These are phyloP conservation scores for Apodemus sylvaticus DNA, from an alignment of 2,113 vertebrate species.

Conservation along the genomic window DNA sequence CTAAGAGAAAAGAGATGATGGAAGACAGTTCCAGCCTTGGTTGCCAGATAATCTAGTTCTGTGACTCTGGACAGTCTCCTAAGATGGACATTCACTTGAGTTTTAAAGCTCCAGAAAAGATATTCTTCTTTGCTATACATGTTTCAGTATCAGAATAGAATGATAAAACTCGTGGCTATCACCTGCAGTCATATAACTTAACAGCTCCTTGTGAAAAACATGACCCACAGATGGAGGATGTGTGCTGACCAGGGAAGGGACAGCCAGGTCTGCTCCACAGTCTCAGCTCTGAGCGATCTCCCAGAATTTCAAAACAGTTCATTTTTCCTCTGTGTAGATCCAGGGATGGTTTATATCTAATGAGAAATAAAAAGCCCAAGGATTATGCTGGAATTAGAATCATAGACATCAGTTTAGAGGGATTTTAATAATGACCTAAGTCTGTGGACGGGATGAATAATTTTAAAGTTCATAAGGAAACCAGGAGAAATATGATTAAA, in stretches of 20 bases:
- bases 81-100: neutral
- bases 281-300: neutral
- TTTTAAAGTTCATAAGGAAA: neutral
- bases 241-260: neutral
- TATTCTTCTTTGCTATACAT: neutral
- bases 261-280: neutral
- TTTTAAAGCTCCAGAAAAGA: neutral
- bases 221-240: neutral
- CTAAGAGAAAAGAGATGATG: neutral
- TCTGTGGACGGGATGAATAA: neutral
- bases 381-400: slow-evolving; percentile 16
- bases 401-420: neutral
- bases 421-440: neutral
- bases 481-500: neutral
- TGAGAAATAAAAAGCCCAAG: neutral
- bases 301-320: neutral
- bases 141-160: neutral
- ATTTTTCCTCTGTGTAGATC: neutral
- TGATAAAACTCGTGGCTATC: neutral
- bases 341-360: neutral
- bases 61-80: neutral
- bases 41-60: slow-evolving; percentile 23
- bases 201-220: neutral
- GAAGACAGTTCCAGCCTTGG: neutral
- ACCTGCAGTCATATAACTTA: neutral